Evolutionary conservation across 64 coral and sea anemone genomes (phyloP), one percentile per base, ranked within the genome.

Genomic region (Pocillopora verrucosa): DNA sequence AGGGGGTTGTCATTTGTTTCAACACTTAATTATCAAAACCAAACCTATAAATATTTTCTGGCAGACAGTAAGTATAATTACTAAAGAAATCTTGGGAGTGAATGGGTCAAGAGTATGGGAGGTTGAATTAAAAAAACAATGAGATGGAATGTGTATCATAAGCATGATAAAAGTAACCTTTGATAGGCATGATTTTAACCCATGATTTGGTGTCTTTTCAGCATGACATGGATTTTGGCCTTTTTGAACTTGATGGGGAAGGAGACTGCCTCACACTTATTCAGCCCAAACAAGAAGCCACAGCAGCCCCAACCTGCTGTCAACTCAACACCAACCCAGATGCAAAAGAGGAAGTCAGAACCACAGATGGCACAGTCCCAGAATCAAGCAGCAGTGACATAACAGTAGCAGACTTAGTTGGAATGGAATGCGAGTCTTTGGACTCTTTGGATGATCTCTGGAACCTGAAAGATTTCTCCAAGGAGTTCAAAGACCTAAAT

Each of bases 161-260:
- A 17, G 41, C 41, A 51, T 51, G 41, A 51, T 51, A 51, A 51
- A 51, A 51, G 0, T 51, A 51, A 4, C 41, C 7, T 51, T 3
- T 51, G 41, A 51, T 4, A 51, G 41, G 41, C 41, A 51, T 4
- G 41, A 51, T 51, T 51, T 51, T 51, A 51, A 51, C 41, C 7
- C 3, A 65, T 25, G 0, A 84, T n/a, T 69, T 51, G 74, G 90
- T 85, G 25, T n/a, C 30, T 69, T 94, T 92, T 20, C 75, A 99
- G 97, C 87, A 91, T 99, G 93, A 95, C 81, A 58, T 95, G 89
- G 92, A 93, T 93, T 65, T 95, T 86, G 88, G 94, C 89, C 87
- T 99, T 86, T 77, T 95, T 98, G 91, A 95, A 87, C 77, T 93
- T 95, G 94, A 90, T 95, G 91, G 95, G 58, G 82, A 64, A 86